Conservation (phyloP, 2,797 vertebrate genomes). For the Sarcophilus harrisii region DNA sequence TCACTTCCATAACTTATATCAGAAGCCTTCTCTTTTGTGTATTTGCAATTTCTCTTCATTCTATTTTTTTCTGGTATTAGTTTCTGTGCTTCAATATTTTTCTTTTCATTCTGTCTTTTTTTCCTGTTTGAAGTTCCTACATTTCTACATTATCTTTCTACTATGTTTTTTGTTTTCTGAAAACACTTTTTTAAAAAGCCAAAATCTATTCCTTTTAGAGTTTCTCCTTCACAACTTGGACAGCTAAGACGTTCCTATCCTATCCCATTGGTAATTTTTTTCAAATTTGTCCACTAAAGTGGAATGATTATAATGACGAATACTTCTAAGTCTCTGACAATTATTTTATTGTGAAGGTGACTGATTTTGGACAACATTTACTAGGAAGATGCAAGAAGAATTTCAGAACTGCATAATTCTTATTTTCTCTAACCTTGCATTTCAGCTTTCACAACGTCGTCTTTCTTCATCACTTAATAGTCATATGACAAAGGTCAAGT, state of each 20-base stretch:
- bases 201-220: neutral
- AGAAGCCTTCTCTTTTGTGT: neutral
- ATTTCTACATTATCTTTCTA: neutral
- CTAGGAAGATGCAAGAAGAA: neutral
- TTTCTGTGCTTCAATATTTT: neutral
- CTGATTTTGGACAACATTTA: neutral
- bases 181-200: neutral
- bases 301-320: neutral
- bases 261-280: accelerated
- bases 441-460: neutral
- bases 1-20: too few relatives aligned
- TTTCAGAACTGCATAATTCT: neutral
- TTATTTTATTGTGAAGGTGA: neutral
- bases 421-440: neutral
- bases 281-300: neutral
- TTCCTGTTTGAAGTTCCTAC: neutral
- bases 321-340: neutral
- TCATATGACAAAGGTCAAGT: neutral
- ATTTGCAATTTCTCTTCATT: neutral
- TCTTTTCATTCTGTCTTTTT: neutral
- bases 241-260: neutral
- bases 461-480: neutral
- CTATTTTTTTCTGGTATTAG: neutral
- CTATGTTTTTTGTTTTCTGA: neutral
- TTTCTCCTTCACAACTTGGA: too few relatives aligned